phyloP scores from a whole-genome alignment of 2,113 vertebrate species.

The Acinonyx jubatus region DNA sequence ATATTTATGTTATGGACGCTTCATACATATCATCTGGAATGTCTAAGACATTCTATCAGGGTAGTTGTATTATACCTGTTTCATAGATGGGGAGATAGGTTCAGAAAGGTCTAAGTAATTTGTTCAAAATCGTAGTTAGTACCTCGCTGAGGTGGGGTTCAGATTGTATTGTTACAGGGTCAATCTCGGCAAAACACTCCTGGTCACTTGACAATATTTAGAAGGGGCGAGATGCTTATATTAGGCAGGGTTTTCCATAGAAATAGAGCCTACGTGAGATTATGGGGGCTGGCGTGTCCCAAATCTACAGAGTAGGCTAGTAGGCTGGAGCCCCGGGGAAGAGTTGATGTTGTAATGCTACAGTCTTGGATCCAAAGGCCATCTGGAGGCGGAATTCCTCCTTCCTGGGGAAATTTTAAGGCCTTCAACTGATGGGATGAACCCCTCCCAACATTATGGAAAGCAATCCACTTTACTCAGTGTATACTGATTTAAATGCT shows the following conservation, averaged over 20 bases:
- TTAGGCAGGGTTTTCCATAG: not conserved
- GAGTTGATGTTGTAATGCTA: not conserved
- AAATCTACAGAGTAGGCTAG: not conserved
- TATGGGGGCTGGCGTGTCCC: not conserved
- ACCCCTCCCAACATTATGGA: not conserved
- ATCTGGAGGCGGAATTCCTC: not conserved
- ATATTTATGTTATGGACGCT: not conserved
- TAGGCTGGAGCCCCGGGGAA: not conserved
- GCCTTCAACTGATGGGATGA: not conserved
- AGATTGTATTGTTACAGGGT: not conserved
- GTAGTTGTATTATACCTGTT: not conserved
- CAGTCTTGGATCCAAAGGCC: not conserved
- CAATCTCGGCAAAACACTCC: not conserved
- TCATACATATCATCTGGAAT: not conserved
- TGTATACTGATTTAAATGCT: not conserved
- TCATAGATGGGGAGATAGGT: not conserved
- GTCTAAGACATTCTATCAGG: not conserved
- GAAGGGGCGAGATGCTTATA: not conserved
- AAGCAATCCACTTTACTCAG: not conserved
- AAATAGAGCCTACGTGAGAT: not conserved
- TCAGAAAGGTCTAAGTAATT: not conserved
- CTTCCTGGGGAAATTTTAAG: not conserved
- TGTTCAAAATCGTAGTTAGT: not conserved
- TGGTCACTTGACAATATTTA: not conserved
- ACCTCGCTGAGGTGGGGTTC: not conserved